A percentile compares a stretch with the other conserved stretches of the same genome.
These are phyloP conservation scores for Morpho achilles DNA, from an alignment of 2,888 invertebrate species.

Conservation along the genomic window DNA sequence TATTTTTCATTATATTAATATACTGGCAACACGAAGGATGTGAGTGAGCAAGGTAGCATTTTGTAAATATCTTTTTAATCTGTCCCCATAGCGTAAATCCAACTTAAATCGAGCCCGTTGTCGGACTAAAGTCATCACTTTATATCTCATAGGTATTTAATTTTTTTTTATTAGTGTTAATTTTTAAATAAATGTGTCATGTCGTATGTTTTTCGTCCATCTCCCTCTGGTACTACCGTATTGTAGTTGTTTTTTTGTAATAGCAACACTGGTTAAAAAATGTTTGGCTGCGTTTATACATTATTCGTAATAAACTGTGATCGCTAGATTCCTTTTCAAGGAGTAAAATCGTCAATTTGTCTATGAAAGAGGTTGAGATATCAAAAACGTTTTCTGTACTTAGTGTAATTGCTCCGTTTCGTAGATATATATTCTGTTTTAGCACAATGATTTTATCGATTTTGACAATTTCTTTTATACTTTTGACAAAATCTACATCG, in stretches of 20 bases:
- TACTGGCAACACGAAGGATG: constrained; percentile 51
- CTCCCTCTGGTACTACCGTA: constrained; percentile 48
- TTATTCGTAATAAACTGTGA: constrained; percentile 23
- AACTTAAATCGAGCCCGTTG: constrained; percentile 56
- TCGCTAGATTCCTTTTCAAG: constrained; percentile 30
- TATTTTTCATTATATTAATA: constrained; percentile 14
- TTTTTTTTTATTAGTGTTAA: constrained; percentile 66
- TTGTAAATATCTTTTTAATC: constrained; percentile 70
- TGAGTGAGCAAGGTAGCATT: constrained; percentile 69
- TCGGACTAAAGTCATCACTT: constrained; percentile 68
- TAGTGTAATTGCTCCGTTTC: constrained; percentile 52
- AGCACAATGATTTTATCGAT: constrained; percentile 50
- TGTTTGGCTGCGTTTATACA: neutral
- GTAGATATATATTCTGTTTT: constrained; percentile 47
- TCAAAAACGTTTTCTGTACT: constrained; percentile 48
- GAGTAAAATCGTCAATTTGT: constrained; percentile 40
- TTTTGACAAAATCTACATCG: constrained; percentile 10
- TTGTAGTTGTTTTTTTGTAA: constrained; percentile 35
- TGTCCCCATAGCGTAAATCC: constrained; percentile 73
- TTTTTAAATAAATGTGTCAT: constrained; percentile 70
- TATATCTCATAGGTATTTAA: constrained; percentile 78
- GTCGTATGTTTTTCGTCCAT: constrained; percentile 47
- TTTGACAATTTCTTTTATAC: constrained; percentile 27
- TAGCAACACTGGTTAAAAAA: constrained; percentile 37
- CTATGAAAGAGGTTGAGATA: constrained; percentile 46